Evolutionary conservation across 1,140 invertebrate genomes (phyloP).

Genomic region (Calosoma granatense): DNA sequence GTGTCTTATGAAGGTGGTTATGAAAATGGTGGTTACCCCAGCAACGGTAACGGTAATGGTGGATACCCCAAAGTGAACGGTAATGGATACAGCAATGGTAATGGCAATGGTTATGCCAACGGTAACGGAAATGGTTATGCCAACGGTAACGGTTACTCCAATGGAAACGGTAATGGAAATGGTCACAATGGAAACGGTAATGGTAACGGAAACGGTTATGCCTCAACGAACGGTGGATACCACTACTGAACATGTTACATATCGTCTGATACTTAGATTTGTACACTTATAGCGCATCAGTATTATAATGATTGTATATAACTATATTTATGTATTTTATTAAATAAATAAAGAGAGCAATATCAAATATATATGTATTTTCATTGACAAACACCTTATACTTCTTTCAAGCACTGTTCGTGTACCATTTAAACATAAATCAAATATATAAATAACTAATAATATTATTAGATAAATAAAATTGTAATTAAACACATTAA

Average conservation of each 20-base stretch:
- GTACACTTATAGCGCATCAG: not conserved
- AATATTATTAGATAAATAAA: no score
- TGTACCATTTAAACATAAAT: no score
- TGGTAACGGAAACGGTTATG: slow-evolving; percentile 18
- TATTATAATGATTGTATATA: not conserved
- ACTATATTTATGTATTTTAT: not conserved
- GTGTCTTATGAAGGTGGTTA: slow-evolving; percentile 53
- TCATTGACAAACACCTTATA: not conserved
- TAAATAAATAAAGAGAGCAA: not conserved
- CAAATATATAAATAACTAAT: no score
- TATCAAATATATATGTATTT: not conserved
- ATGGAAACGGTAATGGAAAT: slow-evolving; percentile 21
- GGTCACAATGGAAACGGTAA: slow-evolving; percentile 19
- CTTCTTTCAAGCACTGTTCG: not conserved
- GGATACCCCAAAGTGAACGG: slow-evolving; percentile 16
- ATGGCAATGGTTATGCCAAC: slow-evolving; percentile 14
- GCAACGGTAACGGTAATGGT: slow-evolving; percentile 15
- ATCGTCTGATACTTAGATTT: not conserved
- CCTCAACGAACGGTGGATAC: slow-evolving; percentile 14
- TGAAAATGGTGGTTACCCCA: slow-evolving; percentile 27
- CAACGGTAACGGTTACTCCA: slow-evolving; percentile 16
- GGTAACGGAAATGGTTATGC: slow-evolving; percentile 19
- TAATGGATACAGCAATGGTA: slow-evolving; percentile 10
- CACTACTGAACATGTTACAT: not conserved
- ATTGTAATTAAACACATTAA: no score